Evolutionary conservation across 2,797 vertebrate genomes (phyloP).

Genomic region (Jordanella pulchra): DNA sequence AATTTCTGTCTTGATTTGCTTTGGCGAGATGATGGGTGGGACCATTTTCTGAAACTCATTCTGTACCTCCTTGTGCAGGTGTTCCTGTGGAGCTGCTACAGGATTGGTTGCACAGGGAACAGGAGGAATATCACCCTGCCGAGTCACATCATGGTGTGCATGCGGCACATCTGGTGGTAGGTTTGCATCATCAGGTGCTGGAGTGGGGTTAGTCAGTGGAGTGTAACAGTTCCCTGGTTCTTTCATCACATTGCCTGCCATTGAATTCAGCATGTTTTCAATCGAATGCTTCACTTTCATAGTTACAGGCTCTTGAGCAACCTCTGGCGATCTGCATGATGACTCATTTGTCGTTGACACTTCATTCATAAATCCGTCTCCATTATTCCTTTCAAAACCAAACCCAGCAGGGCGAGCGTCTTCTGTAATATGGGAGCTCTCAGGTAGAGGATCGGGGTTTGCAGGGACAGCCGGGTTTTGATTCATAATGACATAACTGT

Average conservation of each 20-base stretch:
- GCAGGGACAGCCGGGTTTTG: slow-evolving; percentile 64
- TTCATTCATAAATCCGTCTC: slow-evolving; percentile 52
- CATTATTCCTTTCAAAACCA: slow-evolving; percentile 48
- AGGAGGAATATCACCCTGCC: slow-evolving; percentile 40
- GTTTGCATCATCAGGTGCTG: slow-evolving; percentile 40
- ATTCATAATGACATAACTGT: slow-evolving; percentile 51
- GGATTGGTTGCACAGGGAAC: slow-evolving; percentile 37
- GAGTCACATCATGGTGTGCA: slow-evolving; percentile 23
- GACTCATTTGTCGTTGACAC: slow-evolving; percentile 40
- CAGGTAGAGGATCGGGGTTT: slow-evolving; percentile 37
- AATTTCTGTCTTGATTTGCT: slow-evolving; percentile 73
- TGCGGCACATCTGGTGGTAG: slow-evolving; percentile 34
- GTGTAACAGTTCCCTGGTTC: slow-evolving; percentile 71
- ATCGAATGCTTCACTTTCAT: slow-evolving; percentile 75
- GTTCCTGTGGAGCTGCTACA: slow-evolving; percentile 41
- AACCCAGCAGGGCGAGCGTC: slow-evolving; percentile 27
- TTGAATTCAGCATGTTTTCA: slow-evolving; percentile 74
- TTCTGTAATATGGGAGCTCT: slow-evolving; percentile 35
- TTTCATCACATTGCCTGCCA: slow-evolving; percentile 41
- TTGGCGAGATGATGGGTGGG: slow-evolving; percentile 65
- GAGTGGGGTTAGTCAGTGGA: slow-evolving; percentile 65
- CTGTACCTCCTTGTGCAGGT: slow-evolving; percentile 34
- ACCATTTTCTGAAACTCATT: slow-evolving; percentile 50
- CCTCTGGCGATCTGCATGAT: slow-evolving; percentile 53
- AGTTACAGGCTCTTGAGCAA: slow-evolving; percentile 47